Evolutionary conservation across 35 echinoderm and acorn worm species (phyloP).

Genomic region (Stichopus chloronotus): DNA sequence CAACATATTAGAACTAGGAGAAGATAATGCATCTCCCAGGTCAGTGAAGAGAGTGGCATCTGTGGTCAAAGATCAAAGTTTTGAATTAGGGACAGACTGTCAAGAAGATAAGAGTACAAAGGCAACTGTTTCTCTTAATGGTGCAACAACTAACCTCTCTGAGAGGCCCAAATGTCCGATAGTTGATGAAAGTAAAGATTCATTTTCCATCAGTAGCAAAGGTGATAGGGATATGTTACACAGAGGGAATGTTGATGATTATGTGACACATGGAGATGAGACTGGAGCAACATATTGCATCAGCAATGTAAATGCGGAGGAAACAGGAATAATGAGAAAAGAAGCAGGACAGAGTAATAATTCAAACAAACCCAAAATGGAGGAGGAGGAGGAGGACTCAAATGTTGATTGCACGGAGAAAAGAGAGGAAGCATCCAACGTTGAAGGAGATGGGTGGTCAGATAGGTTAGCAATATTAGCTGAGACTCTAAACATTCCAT

Average conservation of each 20-base stretch:
- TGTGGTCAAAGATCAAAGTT: neutral
- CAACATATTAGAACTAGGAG: neutral
- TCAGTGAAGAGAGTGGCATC: neutral
- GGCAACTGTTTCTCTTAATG: neutral
- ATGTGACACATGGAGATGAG: neutral
- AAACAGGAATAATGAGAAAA: neutral
- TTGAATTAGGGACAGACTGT: neutral
- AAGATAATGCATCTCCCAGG: neutral
- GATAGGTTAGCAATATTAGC: conserved; percentile 39
- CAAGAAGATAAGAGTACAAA: neutral
- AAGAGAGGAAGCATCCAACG: neutral
- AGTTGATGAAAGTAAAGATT: neutral
- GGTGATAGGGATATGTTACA: neutral
- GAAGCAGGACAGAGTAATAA: neutral
- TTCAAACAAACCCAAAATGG: neutral
- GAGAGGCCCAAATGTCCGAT: neutral
- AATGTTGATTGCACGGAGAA: neutral
- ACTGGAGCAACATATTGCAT: neutral
- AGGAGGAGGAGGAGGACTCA: neutral
- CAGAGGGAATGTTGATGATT: neutral
- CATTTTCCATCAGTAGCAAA: neutral
- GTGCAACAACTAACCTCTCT: neutral
- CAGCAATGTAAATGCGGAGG: neutral
- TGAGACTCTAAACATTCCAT: conserved; percentile 44
- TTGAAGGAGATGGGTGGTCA: conserved; percentile 8